Base-by-base conservation (phyloP, 2,888 invertebrate species). In the Aphrophora alni region DNA sequence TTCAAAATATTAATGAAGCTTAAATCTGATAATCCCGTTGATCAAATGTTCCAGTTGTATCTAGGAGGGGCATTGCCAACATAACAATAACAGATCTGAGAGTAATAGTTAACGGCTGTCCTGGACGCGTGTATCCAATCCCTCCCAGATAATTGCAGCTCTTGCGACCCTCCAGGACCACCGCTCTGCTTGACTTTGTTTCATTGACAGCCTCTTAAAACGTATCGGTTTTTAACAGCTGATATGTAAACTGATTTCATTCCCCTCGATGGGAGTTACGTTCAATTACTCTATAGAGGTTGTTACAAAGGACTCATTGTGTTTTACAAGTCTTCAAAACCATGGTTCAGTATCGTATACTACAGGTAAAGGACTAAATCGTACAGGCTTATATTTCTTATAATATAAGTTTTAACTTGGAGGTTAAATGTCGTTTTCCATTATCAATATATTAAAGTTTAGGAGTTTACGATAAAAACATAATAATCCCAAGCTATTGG, bases 141-240 rank as follows among this genome's bases (percentile, higher is more conserved):
- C 59, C 59, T 59, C 59, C 59, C 59, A 59, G n/a, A 21, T 59
- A 59, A 59, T 59, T 59, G 59, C 59, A 59, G 59, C 3, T 3
- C 21, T 59, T n/a, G 21, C 59, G 21, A n/a, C 59, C 59, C 14
- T 2, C n/a, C 59, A 3, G 17, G n/a, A n/a, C n/a, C n/a, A n/a
- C n/a, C n/a, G n/a, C n/a, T n/a, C n/a, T 14, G 44, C 44, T 14
- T 2, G 44, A 44, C 17, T 44, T 44, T 59, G 21, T 21, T 59
- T 59, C 59, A 59, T 59, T 59, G 59, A 59, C 59, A 59, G 59
- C 59, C 59, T 59, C 59, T 59, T 59, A 21, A 59, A 59, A 59
- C 59, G 59, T 59, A 21, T 59, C 59, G 59, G 21, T 44, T 59
- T 59, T 59, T 59, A 21, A 59, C 59, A 59, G 59, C 59, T 59